Evolutionary conservation across 2,888 invertebrate species (phyloP).

Genomic region (Parnassius mnemosyne): DNA sequence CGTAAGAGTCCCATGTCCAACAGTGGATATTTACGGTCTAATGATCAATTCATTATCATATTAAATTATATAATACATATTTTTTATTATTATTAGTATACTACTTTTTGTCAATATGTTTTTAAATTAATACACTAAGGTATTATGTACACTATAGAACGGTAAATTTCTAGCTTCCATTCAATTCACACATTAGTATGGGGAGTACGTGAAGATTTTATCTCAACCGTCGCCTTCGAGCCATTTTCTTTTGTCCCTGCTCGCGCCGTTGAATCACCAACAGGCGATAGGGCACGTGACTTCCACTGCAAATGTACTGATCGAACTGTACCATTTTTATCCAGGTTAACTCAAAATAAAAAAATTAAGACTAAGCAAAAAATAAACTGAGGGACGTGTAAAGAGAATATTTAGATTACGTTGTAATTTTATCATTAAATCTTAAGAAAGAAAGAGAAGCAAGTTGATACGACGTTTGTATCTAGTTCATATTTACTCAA

Average conservation of each 20-base stretch:
- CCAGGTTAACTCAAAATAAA: background rate
- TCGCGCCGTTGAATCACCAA: slow-evolving; percentile 19
- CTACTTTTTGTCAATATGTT: too few relatives aligned
- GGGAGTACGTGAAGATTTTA: slow-evolving; percentile 17
- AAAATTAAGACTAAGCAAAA: background rate
- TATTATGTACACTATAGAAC: too few relatives aligned
- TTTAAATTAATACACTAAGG: too few relatives aligned
- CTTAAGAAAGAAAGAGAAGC: too few relatives aligned
- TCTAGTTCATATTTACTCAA: too few relatives aligned
- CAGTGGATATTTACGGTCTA: too few relatives aligned
- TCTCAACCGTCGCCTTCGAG: slow-evolving; percentile 8
- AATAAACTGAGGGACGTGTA: background rate
- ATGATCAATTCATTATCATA: too few relatives aligned
- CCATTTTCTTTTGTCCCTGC: slow-evolving; percentile 18
- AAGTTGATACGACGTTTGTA: too few relatives aligned
- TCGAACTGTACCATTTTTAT: slow-evolving; percentile 6
- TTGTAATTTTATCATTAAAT: too few relatives aligned
- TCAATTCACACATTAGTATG: slow-evolving; percentile 26
- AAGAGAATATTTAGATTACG: background rate
- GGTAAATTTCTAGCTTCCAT: background rate
- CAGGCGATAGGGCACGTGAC: slow-evolving; percentile 21
- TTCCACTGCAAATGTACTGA: slow-evolving; percentile 19
- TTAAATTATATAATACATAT: too few relatives aligned
- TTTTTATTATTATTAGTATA: too few relatives aligned
- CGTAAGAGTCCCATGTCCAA: too few relatives aligned